A percentile compares a stretch with the other conserved stretches of the same genome.
phyloP scores from a whole-genome alignment of 2,113 vertebrate genomes.

The Chaenogobius annularis region DNA sequence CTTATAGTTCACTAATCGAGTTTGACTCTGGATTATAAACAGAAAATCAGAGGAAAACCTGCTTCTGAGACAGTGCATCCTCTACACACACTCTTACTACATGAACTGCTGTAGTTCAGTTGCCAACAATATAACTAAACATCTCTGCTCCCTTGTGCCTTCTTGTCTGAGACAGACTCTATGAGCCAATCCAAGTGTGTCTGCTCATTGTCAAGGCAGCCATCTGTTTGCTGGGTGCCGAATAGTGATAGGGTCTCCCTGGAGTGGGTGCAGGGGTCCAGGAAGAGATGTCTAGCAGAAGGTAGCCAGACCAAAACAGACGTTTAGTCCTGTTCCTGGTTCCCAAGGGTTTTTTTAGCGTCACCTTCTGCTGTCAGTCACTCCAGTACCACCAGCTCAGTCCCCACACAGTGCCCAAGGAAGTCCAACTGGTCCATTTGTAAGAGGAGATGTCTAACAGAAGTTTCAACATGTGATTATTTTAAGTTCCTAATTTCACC shows the following conservation, averaged over 20 bases:
- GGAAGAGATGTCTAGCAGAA: slow-evolving; percentile 59
- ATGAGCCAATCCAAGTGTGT: slow-evolving; percentile 35
- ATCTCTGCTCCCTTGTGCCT: slow-evolving; percentile 14
- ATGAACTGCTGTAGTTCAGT: slow-evolving; percentile 9
- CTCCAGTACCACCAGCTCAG: slow-evolving; percentile 19
- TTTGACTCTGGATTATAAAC: background rate
- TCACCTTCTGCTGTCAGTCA: slow-evolving; percentile 65
- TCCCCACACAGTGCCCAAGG: slow-evolving; percentile 21
- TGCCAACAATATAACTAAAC: slow-evolving; percentile 18
- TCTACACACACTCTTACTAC: background rate
- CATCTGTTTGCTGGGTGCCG: slow-evolving; percentile 61
- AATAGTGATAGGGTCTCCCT: slow-evolving; percentile 55
- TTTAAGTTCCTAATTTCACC: slow-evolving; percentile 9
- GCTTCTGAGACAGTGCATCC: background rate
- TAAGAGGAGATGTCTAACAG: slow-evolving; percentile 25
- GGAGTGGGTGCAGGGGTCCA: slow-evolving; percentile 51
- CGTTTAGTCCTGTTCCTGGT: slow-evolving; percentile 54
- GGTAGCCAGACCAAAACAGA: slow-evolving; percentile 62
- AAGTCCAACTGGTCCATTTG: slow-evolving; percentile 48
- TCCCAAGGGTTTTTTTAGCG: slow-evolving; percentile 41
- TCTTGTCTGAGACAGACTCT: slow-evolving; percentile 14
- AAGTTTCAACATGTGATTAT: slow-evolving; percentile 36
- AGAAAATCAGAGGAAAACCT: background rate
- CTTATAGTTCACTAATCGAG: background rate
- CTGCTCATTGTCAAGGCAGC: slow-evolving; percentile 61